These are phyloP conservation scores for Otocyon megalotis DNA, from an alignment of 2,113 vertebrate species.

Conservation along the genomic window DNA sequence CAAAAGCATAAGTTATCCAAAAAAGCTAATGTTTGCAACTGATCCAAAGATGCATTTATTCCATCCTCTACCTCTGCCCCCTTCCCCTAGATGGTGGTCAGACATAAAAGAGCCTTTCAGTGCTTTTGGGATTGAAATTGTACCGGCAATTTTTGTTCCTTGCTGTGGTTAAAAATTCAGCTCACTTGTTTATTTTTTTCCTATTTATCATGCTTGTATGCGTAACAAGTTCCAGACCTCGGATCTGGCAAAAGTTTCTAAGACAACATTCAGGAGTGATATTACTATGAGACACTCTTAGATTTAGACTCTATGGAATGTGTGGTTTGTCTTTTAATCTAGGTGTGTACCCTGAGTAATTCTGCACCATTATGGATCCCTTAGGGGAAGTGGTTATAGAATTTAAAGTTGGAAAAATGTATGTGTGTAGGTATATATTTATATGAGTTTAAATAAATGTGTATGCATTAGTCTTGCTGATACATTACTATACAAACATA, in stretches of 20 bases:
- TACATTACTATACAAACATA: neutral
- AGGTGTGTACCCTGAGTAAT: constrained; percentile 26
- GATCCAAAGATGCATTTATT: constrained; percentile 40
- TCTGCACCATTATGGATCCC: neutral
- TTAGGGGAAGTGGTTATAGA: neutral
- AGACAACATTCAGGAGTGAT: constrained; percentile 78
- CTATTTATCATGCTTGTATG: constrained; percentile 69
- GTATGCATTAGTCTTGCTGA: neutral
- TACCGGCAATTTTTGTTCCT: constrained; percentile 76
- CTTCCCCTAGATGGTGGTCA: constrained; percentile 51
- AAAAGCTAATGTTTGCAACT: constrained; percentile 34
- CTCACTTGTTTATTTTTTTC: constrained; percentile 70
- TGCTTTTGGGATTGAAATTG: constrained; percentile 65
- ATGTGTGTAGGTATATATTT: neutral
- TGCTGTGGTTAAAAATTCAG: constrained; percentile 76
- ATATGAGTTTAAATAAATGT: neutral
- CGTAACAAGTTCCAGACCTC: constrained; percentile 83
- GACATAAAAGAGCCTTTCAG: constrained; percentile 68
- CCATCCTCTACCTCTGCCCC: neutral
- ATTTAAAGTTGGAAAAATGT: constrained; percentile 42
- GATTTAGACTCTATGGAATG: constrained; percentile 63
- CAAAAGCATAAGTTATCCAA: constrained; percentile 41
- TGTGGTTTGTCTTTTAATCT: constrained; percentile 54
- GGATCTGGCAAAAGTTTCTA: constrained; percentile 77
- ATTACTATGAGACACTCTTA: constrained; percentile 48